Evolutionary conservation across 2,113 vertebrate genomes (phyloP).

Genomic region (Procavia capensis): DNA sequence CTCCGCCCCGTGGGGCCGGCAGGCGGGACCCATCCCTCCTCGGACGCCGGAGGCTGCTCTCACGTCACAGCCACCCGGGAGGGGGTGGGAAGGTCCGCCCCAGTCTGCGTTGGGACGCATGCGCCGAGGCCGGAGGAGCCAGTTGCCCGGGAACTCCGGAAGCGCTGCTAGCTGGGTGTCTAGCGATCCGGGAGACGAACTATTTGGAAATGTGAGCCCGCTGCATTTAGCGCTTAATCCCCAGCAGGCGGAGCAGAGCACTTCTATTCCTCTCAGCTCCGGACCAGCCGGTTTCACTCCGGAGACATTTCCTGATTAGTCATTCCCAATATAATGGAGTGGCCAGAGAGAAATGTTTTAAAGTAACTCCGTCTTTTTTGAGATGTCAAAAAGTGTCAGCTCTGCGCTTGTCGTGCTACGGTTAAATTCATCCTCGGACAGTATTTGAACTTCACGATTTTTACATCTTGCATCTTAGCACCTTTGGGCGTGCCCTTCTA

Average conservation of each 20-base stretch:
- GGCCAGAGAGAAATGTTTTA: slow-evolving; percentile 21
- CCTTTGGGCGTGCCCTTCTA: slow-evolving; percentile 23
- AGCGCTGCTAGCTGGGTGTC: rapidly evolving
- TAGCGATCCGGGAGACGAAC: background rate
- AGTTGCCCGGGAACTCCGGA: rapidly evolving
- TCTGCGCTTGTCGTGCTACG: background rate
- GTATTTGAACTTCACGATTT: slow-evolving; percentile 13
- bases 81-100: too few species aligned
- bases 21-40: background rate
- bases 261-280: background rate
- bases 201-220: background rate
- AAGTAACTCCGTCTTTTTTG: background rate
- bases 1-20: background rate
- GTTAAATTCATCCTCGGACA: background rate
- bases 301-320: background rate
- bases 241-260: slow-evolving; percentile 68
- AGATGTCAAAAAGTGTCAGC: background rate
- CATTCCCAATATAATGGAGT: background rate
- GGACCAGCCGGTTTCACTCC: background rate
- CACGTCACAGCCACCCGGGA: background rate
- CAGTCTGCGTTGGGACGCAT: background rate
- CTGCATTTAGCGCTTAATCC: background rate
- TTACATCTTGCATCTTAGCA: slow-evolving; percentile 4
- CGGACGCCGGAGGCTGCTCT: background rate
- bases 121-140: background rate